Base-by-base conservation (phyloP, 2,113 vertebrate genomes). In the Promerops cafer region DNA sequence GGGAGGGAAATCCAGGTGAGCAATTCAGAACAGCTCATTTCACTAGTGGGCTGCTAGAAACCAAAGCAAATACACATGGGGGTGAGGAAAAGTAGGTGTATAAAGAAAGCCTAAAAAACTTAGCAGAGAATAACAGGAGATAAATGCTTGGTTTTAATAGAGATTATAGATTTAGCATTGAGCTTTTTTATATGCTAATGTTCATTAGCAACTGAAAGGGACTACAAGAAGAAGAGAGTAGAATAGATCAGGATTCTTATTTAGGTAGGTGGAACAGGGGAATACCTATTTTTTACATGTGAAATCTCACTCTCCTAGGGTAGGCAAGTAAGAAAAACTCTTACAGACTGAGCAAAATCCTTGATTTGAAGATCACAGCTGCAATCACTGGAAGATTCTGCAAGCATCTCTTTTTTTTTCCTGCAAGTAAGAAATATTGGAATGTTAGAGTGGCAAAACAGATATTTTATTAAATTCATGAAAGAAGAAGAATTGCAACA, bases 161-260 rank as follows among this genome's bases (percentile, higher is more conserved):
- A 50, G 27, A 9, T 59, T 77, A 18, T 57, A 86, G 50, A 69
- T 45, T 87, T 80, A 83, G 17, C 13, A 50, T 14, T 24, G 65
- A 77, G 16, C 11, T 31, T 92, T 92, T 91, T 92, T 56, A 60
- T 78, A 77, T 92, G 45, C 54, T 75, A 87, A 70, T 89, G 21
- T 44, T 90, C 42, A 89, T 92, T 93, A 93, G 20, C 39, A 83
- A 89, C 21, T 83, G 64, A 95, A 94, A 92, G 71, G 27, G 39
- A 27, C 40, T 63, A 77, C 17, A 86, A 92, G 33, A 64, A 77
- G 30, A 74, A 72, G 10, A 65, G 6, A 70, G 26, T 54, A 77
- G 31, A 91, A 61, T 16, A 86, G 44, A 89, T 44, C 13, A 64
- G 71, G n/a, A 49, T 39, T 83, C 27, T 20, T 72, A 54, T 53